Evolutionary conservation across 1,140 invertebrate genomes (phyloP).

Genomic region (Drosophila mojavensis): DNA sequence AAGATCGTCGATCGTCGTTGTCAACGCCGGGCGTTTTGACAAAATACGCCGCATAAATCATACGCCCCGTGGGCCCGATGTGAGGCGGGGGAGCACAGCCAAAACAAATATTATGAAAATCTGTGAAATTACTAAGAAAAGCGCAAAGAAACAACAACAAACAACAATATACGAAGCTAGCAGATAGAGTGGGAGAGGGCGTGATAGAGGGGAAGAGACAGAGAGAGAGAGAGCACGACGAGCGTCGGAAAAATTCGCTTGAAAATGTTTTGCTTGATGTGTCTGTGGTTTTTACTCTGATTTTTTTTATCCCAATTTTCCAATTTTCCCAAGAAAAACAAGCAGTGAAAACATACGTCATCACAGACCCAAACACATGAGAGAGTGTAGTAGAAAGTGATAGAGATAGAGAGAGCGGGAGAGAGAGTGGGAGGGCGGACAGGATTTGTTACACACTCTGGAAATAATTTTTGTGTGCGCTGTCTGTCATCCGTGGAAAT

Average conservation of each 20-base stretch:
- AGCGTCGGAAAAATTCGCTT: neutral
- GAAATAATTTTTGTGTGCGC: no score
- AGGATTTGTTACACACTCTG: slow-evolving; percentile 44
- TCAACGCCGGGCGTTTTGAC: slow-evolving; percentile 6
- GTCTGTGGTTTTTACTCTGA: slow-evolving; percentile 29
- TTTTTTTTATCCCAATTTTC: slow-evolving; percentile 1
- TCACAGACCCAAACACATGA: slow-evolving; percentile 21
- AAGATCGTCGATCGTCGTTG: slow-evolving; percentile 28
- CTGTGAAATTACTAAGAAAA: slow-evolving; percentile 23
- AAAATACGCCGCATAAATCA: slow-evolving; percentile 6
- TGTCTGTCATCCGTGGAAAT: no score
- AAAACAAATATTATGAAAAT: slow-evolving; percentile 11
- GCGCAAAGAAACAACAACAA: slow-evolving; percentile 3
- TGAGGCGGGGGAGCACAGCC: neutral
- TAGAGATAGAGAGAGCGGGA: slow-evolving; percentile 1
- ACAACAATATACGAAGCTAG: slow-evolving; percentile 15
- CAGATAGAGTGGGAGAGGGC: neutral
- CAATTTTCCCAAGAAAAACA: slow-evolving; percentile 19
- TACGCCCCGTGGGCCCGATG: neutral
- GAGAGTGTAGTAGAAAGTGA: slow-evolving; percentile 3
- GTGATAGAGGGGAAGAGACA: neutral
- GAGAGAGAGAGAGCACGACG: neutral
- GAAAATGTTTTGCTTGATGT: slow-evolving; percentile 15
- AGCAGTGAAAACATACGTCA: slow-evolving; percentile 62
- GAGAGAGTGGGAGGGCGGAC: slow-evolving; percentile 20